Conservation (phyloP, 2,888 invertebrate genomes). For the Ornithoptera alexandrae region DNA sequence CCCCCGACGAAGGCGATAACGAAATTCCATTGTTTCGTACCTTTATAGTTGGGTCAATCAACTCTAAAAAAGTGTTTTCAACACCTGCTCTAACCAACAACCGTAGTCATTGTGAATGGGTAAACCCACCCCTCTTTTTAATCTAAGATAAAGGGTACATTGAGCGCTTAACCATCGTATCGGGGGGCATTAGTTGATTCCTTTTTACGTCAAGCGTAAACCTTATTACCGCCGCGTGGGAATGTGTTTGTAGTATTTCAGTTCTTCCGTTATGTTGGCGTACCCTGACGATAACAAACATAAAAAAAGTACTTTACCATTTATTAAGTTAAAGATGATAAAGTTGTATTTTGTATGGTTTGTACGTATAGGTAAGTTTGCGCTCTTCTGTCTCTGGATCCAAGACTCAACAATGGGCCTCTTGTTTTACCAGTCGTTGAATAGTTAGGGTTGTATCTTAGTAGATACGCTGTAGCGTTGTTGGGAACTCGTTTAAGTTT, state of each 20-base stretch:
- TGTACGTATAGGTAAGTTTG: constrained; percentile 39
- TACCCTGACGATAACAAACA: constrained; percentile 40
- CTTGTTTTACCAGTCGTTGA: constrained; percentile 74
- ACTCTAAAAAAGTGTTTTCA: constrained; percentile 36
- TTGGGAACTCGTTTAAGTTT: neutral
- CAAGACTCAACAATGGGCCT: constrained; percentile 70
- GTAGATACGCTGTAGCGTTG: constrained; percentile 27
- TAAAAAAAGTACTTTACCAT: constrained; percentile 32
- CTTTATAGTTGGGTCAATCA: constrained; percentile 30
- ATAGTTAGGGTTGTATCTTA: constrained; percentile 41
- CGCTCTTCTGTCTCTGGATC: constrained; percentile 62
- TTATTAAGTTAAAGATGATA: constrained; percentile 26
- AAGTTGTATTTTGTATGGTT: constrained; percentile 37
- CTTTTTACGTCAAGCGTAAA: constrained; percentile 27
- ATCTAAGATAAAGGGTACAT: constrained; percentile 78
- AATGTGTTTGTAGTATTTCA: constrained; percentile 20
- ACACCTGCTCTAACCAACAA: constrained; percentile 44
- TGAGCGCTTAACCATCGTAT: constrained; percentile 72
- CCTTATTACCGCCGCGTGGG: constrained; percentile 24
- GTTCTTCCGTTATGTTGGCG: constrained; percentile 37
- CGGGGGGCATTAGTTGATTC: constrained; percentile 44
- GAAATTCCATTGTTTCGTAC: constrained; percentile 31
- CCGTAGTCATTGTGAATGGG: constrained; percentile 41
- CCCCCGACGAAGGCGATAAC: constrained; percentile 20
- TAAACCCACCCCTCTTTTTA: constrained; percentile 65